Evolutionary conservation across 2,113 vertebrate species (phyloP), one percentile per base, ranked within the genome.

Genomic region (Corythornis madagascariensis): DNA sequence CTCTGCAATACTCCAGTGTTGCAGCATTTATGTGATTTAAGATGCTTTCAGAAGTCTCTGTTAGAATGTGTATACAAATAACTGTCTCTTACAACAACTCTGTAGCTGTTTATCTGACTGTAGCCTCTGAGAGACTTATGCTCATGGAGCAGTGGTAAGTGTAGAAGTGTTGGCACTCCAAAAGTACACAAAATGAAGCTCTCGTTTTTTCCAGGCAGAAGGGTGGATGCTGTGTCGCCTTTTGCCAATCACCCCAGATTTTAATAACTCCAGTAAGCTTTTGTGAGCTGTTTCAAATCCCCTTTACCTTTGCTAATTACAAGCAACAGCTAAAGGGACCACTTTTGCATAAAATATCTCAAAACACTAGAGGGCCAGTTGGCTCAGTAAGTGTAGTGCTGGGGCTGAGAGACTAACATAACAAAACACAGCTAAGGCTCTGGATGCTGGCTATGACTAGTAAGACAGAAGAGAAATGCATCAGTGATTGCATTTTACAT

Each of bases 301-400:
- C 24, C 4, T 80, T 92, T 52, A 47, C 43, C 53, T 48, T 38
- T 19, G 20, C 38, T 59, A 59, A 55, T 73, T 53, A n/a, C 38
- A 72, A 76, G 70, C 70, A 83, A 19, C 20, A 83, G 69, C 76
- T 71, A 53, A 90, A 76, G n/a, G 42, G 15, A 86, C 4, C 7
- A 70, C 87, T 94, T 92, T 92, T 88, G 85, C 91, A 93, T 61
- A 45, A 67, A 86, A 86, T 13, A 31, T 10, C 53, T 94, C 24
- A 48, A 80, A 74, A 92, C 87, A 81, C 95, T 95, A 91, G 87
- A 83, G 87, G 87, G 93, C 81, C 29, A 4, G 33, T 76, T 11
- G 16, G 67, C 55, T 93, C 18, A 56, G 71, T 66, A 71, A 88
- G 43, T 1, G 0, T 5, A 50, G n/a, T 1, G 42, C 86, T 59